Evolutionary conservation across 2,113 vertebrate species (phyloP).

Genomic region (Leptosomus discolor): DNA sequence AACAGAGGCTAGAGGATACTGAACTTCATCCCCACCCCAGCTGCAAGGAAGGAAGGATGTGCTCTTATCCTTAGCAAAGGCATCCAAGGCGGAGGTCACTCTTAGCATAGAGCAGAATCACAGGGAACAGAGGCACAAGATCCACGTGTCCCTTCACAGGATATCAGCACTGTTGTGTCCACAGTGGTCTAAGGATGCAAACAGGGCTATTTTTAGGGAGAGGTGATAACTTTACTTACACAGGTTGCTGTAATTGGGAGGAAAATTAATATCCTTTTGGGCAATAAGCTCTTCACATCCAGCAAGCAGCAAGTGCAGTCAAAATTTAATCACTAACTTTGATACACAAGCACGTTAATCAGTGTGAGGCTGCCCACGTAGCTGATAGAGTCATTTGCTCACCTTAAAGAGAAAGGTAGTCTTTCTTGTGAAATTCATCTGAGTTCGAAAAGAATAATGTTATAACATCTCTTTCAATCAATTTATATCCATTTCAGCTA

Average conservation of each 20-base stretch:
- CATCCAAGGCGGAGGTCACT: neutral
- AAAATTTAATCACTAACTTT: neutral
- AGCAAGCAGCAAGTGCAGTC: neutral
- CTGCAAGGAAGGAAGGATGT: neutral
- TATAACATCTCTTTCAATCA: neutral
- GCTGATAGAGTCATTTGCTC: neutral
- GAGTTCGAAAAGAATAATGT: neutral
- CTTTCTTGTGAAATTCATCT: neutral
- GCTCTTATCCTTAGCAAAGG: neutral
- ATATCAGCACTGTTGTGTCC: neutral
- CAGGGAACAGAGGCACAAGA: neutral
- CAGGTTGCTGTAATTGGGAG: neutral
- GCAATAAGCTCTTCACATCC: neutral
- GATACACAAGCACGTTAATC: neutral
- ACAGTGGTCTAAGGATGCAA: neutral
- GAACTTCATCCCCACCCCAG: neutral
- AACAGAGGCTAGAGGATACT: neutral
- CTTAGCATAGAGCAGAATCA: neutral
- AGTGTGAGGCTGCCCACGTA: rapidly evolving
- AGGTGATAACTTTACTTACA: neutral
- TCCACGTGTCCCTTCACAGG: rapidly evolving
- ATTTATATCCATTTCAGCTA: slow-evolving; percentile 72
- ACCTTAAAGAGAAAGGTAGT: neutral
- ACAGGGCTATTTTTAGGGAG: neutral
- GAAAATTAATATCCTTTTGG: neutral